A percentile compares a stretch with the other conserved stretches of the same genome.
Evolutionary conservation across 2,113 vertebrate species (phyloP).

Genomic region (Onychostruthus taczanowskii): DNA sequence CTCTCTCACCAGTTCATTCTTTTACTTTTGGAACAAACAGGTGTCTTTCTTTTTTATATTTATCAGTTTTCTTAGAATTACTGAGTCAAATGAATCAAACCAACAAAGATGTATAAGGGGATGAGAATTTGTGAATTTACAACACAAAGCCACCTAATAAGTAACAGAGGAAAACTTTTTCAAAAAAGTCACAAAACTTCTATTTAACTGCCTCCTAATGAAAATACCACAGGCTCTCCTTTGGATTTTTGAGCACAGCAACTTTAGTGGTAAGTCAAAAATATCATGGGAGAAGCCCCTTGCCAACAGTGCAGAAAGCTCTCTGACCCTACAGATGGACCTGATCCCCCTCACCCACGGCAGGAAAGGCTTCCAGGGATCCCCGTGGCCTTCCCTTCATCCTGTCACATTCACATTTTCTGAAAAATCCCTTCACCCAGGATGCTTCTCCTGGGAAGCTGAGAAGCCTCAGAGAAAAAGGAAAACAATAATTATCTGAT

Average conservation of each 20-base stretch:
- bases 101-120: neutral
- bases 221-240: neutral
- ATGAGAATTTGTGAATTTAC: neutral
- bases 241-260: neutral
- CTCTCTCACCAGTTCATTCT: neutral
- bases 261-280: neutral
- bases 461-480: too few species aligned
- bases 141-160: neutral
- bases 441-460: too few species aligned
- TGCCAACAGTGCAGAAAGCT: neutral
- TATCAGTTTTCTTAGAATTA: neutral
- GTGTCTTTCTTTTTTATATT: neutral
- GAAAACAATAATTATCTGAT: too few species aligned
- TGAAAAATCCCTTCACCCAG: too few species aligned
- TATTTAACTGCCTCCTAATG: neutral
- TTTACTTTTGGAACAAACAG: neutral
- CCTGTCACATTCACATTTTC: too few species aligned
- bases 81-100: neutral
- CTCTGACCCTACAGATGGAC: too few species aligned
- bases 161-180: neutral
- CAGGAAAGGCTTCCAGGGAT: neutral
- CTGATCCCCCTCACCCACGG: neutral
- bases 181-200: neutral
- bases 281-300: neutral
- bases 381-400: accelerated